phyloP scores from a whole-genome alignment of 2,113 vertebrate genomes.

The Bombycilla garrulus region DNA sequence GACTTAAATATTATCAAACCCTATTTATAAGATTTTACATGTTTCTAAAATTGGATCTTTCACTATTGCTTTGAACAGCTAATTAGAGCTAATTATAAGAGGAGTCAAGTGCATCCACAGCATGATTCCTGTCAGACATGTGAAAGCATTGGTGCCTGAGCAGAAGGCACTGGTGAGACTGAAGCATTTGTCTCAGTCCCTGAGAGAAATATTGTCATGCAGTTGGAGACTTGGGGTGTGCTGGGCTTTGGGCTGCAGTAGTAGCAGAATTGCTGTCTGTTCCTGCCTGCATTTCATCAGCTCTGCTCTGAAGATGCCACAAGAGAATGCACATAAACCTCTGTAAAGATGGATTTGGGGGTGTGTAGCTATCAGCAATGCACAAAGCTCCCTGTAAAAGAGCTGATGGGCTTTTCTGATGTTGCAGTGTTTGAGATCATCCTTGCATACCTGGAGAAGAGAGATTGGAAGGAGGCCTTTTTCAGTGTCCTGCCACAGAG shows the following conservation, averaged over 20 bases:
- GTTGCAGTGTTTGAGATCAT: slow-evolving; percentile 95
- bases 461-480: slow-evolving; percentile 93
- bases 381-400: neutral
- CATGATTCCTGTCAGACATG: neutral
- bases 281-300: neutral
- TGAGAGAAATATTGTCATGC: neutral
- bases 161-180: neutral
- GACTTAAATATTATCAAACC: neutral
- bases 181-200: neutral
- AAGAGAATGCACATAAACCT: neutral
- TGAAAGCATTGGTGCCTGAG: neutral
- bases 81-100: neutral
- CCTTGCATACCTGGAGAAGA: slow-evolving; percentile 88
- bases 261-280: neutral
- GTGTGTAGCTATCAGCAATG: neutral
- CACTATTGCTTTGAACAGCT: neutral
- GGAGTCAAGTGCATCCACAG: neutral
- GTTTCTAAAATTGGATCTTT: neutral
- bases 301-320: neutral
- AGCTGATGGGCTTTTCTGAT: slow-evolving; percentile 21
- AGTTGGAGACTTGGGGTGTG: neutral
- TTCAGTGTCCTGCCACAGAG: slow-evolving; percentile 89
- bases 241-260: neutral
- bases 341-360: neutral
- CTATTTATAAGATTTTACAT: neutral